phyloP scores from a whole-genome alignment of 2,888 invertebrate genomes.

The Thereva unica region DNA sequence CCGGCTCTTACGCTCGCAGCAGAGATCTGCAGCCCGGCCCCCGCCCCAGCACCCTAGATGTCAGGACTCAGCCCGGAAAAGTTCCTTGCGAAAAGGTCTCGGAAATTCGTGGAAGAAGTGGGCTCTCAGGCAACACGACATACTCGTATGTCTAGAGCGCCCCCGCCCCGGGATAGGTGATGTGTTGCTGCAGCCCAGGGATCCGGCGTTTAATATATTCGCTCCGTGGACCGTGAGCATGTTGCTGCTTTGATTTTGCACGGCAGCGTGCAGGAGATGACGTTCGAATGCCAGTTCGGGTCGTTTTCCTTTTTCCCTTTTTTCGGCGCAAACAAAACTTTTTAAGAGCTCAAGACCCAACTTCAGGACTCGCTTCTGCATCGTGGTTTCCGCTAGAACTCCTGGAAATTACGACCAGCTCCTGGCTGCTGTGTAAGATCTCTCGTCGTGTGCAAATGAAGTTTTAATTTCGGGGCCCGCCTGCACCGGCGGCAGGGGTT shows the following conservation, averaged over 20 bases:
- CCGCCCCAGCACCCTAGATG: neutral
- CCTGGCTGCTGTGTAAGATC: constrained; percentile 21
- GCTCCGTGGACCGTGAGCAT: constrained; percentile 3
- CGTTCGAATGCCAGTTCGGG: constrained; percentile 6
- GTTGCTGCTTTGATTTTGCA: constrained; percentile 28
- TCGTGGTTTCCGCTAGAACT: constrained; percentile 8
- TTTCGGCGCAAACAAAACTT: constrained; percentile 24
- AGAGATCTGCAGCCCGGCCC: constrained; percentile 14
- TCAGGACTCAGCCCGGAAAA: constrained; percentile 10
- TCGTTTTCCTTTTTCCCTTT: constrained; percentile 6
- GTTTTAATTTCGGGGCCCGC: constrained; percentile 29
- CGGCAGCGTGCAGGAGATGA: constrained; percentile 6
- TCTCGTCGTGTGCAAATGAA: constrained; percentile 30
- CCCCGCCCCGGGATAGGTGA: neutral
- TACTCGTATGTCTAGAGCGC: constrained; percentile 26
- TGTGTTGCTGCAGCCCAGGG: neutral
- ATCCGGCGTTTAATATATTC: constrained; percentile 24
- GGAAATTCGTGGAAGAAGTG: constrained; percentile 27
- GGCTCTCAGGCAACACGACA: constrained; percentile 33
- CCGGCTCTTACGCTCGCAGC: constrained; percentile 7
- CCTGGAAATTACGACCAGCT: constrained; percentile 17
- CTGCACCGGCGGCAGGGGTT: constrained; percentile 11
- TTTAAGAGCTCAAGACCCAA: constrained; percentile 25
- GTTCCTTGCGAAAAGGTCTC: constrained; percentile 16
- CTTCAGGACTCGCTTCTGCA: constrained; percentile 14